Evolutionary conservation across 2,888 invertebrate genomes (phyloP).

Genomic region (Tetragnatha montana): DNA sequence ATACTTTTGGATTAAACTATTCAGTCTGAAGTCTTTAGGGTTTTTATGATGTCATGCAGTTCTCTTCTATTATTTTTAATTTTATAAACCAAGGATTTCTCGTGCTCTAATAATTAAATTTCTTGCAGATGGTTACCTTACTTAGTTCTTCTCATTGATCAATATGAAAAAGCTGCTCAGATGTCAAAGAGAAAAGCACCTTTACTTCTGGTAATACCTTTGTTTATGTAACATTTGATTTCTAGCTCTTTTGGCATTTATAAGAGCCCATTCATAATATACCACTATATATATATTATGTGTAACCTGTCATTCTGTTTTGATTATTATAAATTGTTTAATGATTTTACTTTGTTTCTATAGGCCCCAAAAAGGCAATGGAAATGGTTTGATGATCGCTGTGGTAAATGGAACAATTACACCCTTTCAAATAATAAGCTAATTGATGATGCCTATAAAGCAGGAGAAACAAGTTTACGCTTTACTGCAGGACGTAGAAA

Average conservation of each 20-base stretch:
- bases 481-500: slow-evolving; percentile 85
- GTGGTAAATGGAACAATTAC: slow-evolving; percentile 87
- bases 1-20: too few species aligned
- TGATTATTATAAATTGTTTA: too few species aligned
- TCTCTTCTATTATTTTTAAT: not conserved
- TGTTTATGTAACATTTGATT: slow-evolving; percentile 13
- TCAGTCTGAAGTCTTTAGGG: too few species aligned
- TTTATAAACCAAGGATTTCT: not conserved
- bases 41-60: too few species aligned
- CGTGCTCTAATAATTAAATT: not conserved
- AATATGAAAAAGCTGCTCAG: slow-evolving; percentile 85
- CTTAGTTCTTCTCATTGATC: slow-evolving; percentile 84
- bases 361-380: slow-evolving; percentile 78
- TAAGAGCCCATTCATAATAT: too few species aligned
- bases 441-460: slow-evolving; percentile 87
- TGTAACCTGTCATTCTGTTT: too few species aligned
- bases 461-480: slow-evolving; percentile 82
- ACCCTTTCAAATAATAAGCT: slow-evolving; percentile 83
- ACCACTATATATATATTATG: too few species aligned
- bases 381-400: slow-evolving; percentile 90
- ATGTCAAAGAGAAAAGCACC: slow-evolving; percentile 82
- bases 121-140: slow-evolving; percentile 84
- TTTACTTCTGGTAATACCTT: slow-evolving; percentile 79
- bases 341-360: not conserved
- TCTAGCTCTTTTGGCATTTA: too few species aligned